Base-by-base conservation (phyloP, 2,797 vertebrate genomes). In the Carcharodon carcharias region DNA sequence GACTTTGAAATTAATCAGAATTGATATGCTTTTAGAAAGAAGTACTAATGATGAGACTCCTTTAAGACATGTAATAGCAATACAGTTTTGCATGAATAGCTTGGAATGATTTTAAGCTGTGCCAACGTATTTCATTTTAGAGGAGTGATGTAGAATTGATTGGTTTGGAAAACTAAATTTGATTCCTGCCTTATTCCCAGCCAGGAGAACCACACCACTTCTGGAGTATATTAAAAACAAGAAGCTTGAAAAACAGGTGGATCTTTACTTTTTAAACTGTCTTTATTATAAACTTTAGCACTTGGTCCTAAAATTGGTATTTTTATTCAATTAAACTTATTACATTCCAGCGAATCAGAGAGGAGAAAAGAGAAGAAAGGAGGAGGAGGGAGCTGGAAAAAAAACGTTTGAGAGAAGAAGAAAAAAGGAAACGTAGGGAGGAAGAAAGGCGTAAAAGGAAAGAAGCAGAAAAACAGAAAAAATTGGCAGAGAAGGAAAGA, bases 171-270 rank as follows among this genome's bases (percentile, higher is more conserved):
- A 73, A 71, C 31, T 95, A 77, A 95, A 95, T 95, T 95, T 73
- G 67, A 95, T 95, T 95, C 45, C 93, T 95, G 69, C 89, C 96
- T 95, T 96, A 40, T 26, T 97, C 97, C 96, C 91, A 99, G 99
- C 99, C 97, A 99, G 99, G 98, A 98, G 98, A 97, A 99, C 99
- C 96, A 99, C 99, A 63, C 99, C 99, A 3, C 98, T 99, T 97
- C 98, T 99, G 97, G 99, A 99, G 97, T 99, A 99, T 97, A 99
- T 99, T 97, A 99, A 99, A 98, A 99, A 99, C 96, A 99, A 99
- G 98, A 99, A 99, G 98, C 98, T 99, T 97, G 99, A 99, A 97
- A 99, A 99, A 98, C 99, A 99, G 99, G 99, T 98, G 98, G 97
- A 98, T 97, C 96, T 97, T 96, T 96, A 96, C 96, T 97, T 97